Percentiles rank a stretch among this genome's conserved stretches.
phyloP scores from a whole-genome alignment of 2,113 vertebrate genomes.

The Oriolus oriolus region DNA sequence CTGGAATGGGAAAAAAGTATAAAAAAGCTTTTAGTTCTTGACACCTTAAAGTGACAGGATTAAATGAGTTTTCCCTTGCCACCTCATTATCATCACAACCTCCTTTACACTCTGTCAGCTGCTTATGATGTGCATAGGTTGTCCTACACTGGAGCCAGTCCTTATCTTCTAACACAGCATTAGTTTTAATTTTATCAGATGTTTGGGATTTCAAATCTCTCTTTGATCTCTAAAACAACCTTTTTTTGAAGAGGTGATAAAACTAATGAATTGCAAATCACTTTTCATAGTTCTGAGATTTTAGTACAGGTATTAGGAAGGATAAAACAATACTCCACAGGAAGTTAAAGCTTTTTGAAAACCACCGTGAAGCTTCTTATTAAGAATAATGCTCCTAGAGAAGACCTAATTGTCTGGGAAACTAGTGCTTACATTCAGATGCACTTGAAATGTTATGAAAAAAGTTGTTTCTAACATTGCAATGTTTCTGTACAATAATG shows the following conservation, averaged over 20 bases:
- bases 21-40: not conserved
- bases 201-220: conserved; percentile 25
- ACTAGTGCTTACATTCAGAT: not conserved
- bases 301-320: not conserved
- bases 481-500: not conserved
- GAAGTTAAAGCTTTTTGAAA: conserved; percentile 9
- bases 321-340: not conserved
- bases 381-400: not conserved
- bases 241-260: conserved; percentile 20
- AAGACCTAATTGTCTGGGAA: not conserved
- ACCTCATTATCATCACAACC: conserved; percentile 22
- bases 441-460: not conserved
- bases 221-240: conserved; percentile 43
- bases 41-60: not conserved
- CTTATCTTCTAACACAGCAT: not conserved
- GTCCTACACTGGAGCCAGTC: not conserved
- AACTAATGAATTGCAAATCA: conserved; percentile 55
- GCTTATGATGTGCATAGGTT: not conserved
- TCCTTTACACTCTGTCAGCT: not conserved
- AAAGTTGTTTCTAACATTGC: not conserved
- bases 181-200: conserved; percentile 43
- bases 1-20: not conserved
- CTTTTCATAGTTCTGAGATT: conserved; percentile 26
- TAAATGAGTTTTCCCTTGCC: conserved; percentile 23
- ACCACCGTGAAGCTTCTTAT: not conserved